phyloP scores from a whole-genome alignment of 2,888 invertebrate species.

The Rhingia campestris region DNA sequence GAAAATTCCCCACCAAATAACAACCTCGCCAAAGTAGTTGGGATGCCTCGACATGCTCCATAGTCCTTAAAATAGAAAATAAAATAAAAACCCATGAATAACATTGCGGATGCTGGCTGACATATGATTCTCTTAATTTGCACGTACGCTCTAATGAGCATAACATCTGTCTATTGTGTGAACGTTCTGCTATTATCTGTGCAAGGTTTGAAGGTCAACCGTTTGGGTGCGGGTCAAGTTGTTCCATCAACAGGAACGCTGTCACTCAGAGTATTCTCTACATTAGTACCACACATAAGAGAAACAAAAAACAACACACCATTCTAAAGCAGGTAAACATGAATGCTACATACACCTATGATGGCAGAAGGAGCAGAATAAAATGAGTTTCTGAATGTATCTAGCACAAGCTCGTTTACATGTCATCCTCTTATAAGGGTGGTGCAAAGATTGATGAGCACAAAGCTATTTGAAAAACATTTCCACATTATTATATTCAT shows the following conservation, averaged over 20 bases:
- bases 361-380: conserved; percentile 32
- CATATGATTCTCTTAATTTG: conserved; percentile 59
- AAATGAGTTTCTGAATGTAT: conserved; percentile 57
- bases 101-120: conserved; percentile 41
- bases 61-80: conserved; percentile 84
- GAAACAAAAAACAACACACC: conserved; percentile 2
- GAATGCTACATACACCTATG: conserved; percentile 13
- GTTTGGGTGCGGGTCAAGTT: conserved; percentile 57
- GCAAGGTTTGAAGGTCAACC: conserved; percentile 61
- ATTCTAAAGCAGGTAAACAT: conserved; percentile 51
- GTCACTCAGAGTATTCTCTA: conserved; percentile 26
- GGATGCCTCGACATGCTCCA: conserved; percentile 96
- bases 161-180: conserved; percentile 44
- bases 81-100: conserved; percentile 30
- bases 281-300: not conserved
- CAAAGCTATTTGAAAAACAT: conserved; percentile 53
- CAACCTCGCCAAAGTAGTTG: conserved; percentile 96
- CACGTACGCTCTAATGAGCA: conserved; percentile 71
- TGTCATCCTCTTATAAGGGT: conserved; percentile 30
- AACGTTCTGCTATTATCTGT: conserved; percentile 20
- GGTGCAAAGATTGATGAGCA: conserved; percentile 47
- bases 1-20: conserved; percentile 97
- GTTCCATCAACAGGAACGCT: conserved; percentile 42
- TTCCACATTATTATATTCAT: conserved; percentile 46
- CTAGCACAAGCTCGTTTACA: conserved; percentile 52